A percentile compares a stretch with the other conserved stretches of the same genome.
Evolutionary conservation across 2,113 vertebrate species (phyloP).

Genomic region (Vimba vimba): DNA sequence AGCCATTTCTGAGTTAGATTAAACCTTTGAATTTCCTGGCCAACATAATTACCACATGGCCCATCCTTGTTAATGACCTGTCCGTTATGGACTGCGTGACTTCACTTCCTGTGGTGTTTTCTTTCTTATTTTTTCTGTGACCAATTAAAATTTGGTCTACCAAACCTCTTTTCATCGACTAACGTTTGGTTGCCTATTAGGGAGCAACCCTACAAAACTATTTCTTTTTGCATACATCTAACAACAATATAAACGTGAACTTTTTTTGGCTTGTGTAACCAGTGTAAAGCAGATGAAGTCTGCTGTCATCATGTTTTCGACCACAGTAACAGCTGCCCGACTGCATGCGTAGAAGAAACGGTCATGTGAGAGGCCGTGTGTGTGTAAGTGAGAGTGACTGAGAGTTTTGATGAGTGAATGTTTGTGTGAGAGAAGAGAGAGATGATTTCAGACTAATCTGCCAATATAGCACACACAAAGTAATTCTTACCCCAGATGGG

Average conservation of each 20-base stretch:
- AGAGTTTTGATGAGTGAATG: constrained; percentile 1
- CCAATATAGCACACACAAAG: not conserved
- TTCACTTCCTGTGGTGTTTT: too few relatives aligned
- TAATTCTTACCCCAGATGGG: constrained; percentile 10
- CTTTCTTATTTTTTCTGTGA: too few relatives aligned
- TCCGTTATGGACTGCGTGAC: too few relatives aligned
- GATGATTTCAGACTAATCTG: constrained; percentile 5
- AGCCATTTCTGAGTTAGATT: too few relatives aligned
- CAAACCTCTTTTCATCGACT: too few relatives aligned
- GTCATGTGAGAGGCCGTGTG: not conserved
- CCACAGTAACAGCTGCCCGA: constrained; percentile 14
- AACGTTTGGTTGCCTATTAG: too few relatives aligned
- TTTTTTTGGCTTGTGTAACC: not conserved
- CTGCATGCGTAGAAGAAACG: constrained; percentile 6
- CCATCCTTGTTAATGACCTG: too few relatives aligned
- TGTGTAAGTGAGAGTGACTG: constrained; percentile 9
- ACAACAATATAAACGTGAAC: not conserved
- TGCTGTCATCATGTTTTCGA: constrained; percentile 5
- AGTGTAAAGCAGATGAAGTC: constrained; percentile 9
- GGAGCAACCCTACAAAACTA: not conserved
- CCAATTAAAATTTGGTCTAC: too few relatives aligned
- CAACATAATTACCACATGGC: too few relatives aligned
- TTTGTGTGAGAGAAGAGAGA: not conserved
- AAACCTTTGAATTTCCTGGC: too few relatives aligned
- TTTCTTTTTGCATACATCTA: not conserved